Evolutionary conservation across 1,140 invertebrate species (phyloP).

Genomic region (Trypoxylus dichotomus): DNA sequence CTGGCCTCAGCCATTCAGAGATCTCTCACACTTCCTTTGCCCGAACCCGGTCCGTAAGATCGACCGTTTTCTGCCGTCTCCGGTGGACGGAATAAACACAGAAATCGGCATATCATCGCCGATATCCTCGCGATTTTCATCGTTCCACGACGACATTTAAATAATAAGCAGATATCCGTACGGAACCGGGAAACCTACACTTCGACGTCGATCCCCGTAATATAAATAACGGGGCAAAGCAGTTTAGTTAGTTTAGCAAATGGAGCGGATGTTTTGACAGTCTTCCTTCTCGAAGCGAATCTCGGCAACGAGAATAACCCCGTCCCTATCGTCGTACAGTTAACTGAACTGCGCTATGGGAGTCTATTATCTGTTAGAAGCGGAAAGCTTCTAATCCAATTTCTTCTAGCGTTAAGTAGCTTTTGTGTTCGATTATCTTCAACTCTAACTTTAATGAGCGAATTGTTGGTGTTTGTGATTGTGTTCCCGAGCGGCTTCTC

Average conservation of each 20-base stretch:
- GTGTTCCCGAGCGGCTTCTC: too few species aligned
- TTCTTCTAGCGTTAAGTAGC: too few species aligned
- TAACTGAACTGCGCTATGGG: too few species aligned
- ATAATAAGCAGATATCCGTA: constrained; percentile 29
- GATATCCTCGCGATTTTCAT: neutral
- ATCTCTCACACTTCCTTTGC: too few species aligned
- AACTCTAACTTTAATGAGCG: too few species aligned
- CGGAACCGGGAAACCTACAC: constrained; percentile 44
- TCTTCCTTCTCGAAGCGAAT: constrained; percentile 37
- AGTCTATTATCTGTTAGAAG: too few species aligned
- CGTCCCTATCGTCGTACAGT: too few species aligned
- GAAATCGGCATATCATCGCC: neutral
- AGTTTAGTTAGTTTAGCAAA: constrained; percentile 56
- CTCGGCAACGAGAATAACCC: neutral
- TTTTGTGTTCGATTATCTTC: too few species aligned
- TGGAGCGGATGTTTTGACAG: constrained; percentile 54
- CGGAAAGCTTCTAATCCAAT: too few species aligned
- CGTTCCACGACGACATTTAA: neutral
- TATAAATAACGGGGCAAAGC: constrained; percentile 54
- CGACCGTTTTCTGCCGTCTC: neutral
- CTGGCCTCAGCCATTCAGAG: too few species aligned
- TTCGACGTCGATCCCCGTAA: constrained; percentile 43
- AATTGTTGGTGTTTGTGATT: too few species aligned
- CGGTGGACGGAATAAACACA: constrained; percentile 8
- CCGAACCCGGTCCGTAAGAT: neutral